Base-by-base conservation (phyloP, 2,888 invertebrate species). In the Sinotaia quadrata region DNA sequence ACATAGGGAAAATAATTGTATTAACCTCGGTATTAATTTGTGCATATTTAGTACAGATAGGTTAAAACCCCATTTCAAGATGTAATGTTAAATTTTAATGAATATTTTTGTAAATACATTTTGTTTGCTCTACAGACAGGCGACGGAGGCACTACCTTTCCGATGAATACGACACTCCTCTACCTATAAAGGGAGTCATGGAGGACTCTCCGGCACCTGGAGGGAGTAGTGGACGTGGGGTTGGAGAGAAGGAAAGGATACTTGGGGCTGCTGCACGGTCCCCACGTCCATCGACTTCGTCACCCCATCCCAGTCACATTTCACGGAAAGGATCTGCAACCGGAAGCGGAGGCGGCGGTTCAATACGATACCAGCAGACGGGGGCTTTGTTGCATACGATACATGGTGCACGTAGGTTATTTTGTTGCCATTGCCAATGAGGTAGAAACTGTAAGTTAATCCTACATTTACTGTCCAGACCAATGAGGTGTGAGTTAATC, bases 81-180 rank as follows among this genome's bases (percentile, higher is more conserved):
- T n/a, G n/a, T n/a, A n/a, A n/a, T n/a, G n/a, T n/a, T n/a, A n/a
- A n/a, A n/a, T n/a, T n/a, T n/a, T n/a, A 7, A 49, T 27, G 31
- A 10, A 27, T 27, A 10, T 31, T 29, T 49, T 7, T 49, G 51
- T 49, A 15, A 21, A 8, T 49, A 24, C 5, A 49, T 29, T 52
- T 15, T 27, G 10, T 27, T 56, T 5, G n/a, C 24, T n/a, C n/a
- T 12, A 4, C 54, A 65, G 65, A 65, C n/a, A 29, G 65, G n/a
- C 36, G 65, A 21, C 15, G 65, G 15, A 37, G 65, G 1, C 65
- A 65, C 65, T 65, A 65, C 56, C 37, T 65, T 33, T 52, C 65
- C 0, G 65, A 65, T 2, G 65, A 65, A 29, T 65, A 65, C 44
- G 65, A 65, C 65, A 65, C 65, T 2, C 65, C 65, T 0, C 56